Conservation (phyloP, 2,888 invertebrate species). For the Drosophila rubida region DNA sequence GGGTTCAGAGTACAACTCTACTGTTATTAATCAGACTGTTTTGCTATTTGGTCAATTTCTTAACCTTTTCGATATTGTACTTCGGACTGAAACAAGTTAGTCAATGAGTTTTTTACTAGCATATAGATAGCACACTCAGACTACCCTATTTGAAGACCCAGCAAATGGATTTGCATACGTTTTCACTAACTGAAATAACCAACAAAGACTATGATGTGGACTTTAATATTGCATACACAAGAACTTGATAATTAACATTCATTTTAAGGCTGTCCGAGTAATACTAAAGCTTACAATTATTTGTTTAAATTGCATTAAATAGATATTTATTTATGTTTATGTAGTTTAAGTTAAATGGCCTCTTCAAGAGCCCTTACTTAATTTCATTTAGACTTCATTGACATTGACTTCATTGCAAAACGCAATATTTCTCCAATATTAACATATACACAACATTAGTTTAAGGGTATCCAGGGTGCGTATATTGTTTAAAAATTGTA, state of each 20-base stretch:
- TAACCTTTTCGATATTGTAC: slow-evolving; percentile 31
- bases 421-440: too few relatives aligned
- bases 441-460: too few relatives aligned
- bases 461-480: slow-evolving; percentile 4
- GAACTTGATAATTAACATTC: background rate
- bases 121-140: background rate
- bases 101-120: background rate
- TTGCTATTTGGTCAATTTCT: background rate
- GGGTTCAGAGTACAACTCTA: slow-evolving; percentile 17
- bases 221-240: background rate
- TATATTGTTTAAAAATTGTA: background rate
- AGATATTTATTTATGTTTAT: too few relatives aligned
- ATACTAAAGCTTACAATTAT: background rate
- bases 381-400: too few relatives aligned
- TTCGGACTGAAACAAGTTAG: slow-evolving; percentile 14
- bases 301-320: background rate
- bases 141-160: slow-evolving; percentile 3
- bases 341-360: too few relatives aligned
- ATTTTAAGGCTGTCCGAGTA: background rate
- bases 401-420: too few relatives aligned
- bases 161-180: background rate
- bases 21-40: slow-evolving; percentile 14
- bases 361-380: too few relatives aligned
- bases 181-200: background rate
- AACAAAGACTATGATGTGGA: background rate